A percentile compares a stretch with the other conserved stretches of the same genome.
These are phyloP conservation scores for Sinopyrophorus schimmeli DNA, from an alignment of 2,888 invertebrate species.

Conservation along the genomic window DNA sequence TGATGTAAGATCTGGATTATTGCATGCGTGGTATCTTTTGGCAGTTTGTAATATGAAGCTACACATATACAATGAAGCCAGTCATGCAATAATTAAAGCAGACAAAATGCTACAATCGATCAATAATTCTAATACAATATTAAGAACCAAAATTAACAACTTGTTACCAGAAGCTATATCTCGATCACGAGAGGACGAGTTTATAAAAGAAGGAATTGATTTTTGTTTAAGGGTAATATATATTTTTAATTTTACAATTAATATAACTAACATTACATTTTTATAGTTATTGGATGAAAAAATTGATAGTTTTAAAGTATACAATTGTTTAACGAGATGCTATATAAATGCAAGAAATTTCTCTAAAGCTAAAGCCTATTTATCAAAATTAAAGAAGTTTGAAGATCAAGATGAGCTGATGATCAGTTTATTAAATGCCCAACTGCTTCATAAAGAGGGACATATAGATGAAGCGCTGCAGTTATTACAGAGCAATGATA, in stretches of 20 bases:
- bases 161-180: constrained; percentile 54
- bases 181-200: constrained; percentile 55
- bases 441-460: constrained; percentile 57
- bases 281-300: constrained; percentile 17
- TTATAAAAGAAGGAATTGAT: constrained; percentile 52
- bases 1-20: constrained; percentile 51
- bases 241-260: neutral
- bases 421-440: constrained; percentile 58
- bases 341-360: constrained; percentile 54
- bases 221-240: constrained; percentile 51
- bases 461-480: constrained; percentile 61
- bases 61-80: constrained; percentile 59
- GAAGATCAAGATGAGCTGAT: constrained; percentile 39
- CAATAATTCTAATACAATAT: constrained; percentile 41
- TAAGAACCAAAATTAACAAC: constrained; percentile 44
- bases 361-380: constrained; percentile 47
- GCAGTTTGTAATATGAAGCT: constrained; percentile 57
- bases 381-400: constrained; percentile 48
- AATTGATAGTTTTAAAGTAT: constrained; percentile 8
- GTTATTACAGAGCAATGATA: constrained; percentile 54
- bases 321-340: constrained; percentile 34
- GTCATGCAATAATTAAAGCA: constrained; percentile 51
- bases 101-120: constrained; percentile 48
- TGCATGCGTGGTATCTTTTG: constrained; percentile 58
- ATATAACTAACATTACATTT: neutral